Evolutionary conservation across 2,888 invertebrate species (phyloP).

Genomic region (Phalera bucephala): DNA sequence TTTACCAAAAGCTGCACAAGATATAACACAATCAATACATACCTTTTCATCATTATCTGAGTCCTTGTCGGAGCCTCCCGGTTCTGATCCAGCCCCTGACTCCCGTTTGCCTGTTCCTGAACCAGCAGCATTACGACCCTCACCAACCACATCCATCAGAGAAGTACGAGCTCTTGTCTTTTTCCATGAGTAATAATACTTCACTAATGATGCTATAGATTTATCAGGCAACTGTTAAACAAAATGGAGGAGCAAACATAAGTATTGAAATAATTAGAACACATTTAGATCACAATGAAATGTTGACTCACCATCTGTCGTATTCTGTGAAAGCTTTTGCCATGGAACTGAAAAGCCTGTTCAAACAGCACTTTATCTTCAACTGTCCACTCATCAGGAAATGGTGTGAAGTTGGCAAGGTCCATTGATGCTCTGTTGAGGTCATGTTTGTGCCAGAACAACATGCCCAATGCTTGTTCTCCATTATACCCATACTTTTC

Average conservation of each 20-base stretch:
- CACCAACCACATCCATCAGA: slow-evolving; percentile 93
- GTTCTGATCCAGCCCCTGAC: slow-evolving; percentile 91
- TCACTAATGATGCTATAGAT: slow-evolving; percentile 96
- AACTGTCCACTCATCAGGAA: slow-evolving; percentile 98
- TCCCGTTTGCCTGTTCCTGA: slow-evolving; percentile 85
- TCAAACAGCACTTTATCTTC: slow-evolving; percentile 99
- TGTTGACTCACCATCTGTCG: slow-evolving; percentile 93
- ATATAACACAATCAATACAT: slow-evolving; percentile 47
- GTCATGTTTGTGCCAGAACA: slow-evolving; percentile 99
- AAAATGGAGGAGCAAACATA: no score
- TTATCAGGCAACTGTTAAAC: slow-evolving; percentile 94
- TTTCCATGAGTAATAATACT: slow-evolving; percentile 99
- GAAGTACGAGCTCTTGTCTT: slow-evolving; percentile 96
- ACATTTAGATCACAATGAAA: no score
- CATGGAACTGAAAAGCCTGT: slow-evolving; percentile 98
- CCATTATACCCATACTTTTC: slow-evolving; percentile 99
- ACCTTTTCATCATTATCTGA: slow-evolving; percentile 96
- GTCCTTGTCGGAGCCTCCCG: slow-evolving; percentile 92
- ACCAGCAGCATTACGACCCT: slow-evolving; percentile 88
- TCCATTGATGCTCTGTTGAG: slow-evolving; percentile 95
- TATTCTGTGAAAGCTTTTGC: slow-evolving; percentile 98
- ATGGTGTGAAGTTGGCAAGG: slow-evolving; percentile 97
- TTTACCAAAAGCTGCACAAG: slow-evolving; percentile 20
- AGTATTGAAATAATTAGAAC: no score
- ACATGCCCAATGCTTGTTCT: slow-evolving; percentile 98